A percentile compares a stretch with the other conserved stretches of the same genome.
phyloP scores from a whole-genome alignment of 2,888 invertebrate species.

The Tethea ocularis region DNA sequence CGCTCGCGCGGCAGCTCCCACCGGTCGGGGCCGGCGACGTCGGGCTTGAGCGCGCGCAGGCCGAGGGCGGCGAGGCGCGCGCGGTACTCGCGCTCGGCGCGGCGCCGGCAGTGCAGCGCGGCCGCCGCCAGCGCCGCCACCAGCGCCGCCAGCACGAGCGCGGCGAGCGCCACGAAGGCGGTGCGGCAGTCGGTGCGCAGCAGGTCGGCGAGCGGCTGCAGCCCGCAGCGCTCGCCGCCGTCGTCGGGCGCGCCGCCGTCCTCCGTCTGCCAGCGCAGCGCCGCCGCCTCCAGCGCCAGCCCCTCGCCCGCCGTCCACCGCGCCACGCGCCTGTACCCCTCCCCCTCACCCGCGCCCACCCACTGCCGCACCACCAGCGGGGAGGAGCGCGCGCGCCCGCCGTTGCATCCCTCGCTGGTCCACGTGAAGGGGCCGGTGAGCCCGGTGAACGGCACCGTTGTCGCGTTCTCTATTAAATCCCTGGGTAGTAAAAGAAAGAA shows the following conservation, averaged over 20 bases:
- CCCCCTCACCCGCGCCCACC: conserved; percentile 75
- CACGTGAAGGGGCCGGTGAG: conserved; percentile 64
- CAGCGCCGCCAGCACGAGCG: conserved; percentile 46
- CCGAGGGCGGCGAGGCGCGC: conserved; percentile 60
- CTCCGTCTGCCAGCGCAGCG: conserved; percentile 85
- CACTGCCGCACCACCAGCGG: conserved; percentile 84
- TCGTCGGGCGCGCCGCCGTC: conserved; percentile 86
- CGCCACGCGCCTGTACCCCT: conserved; percentile 83
- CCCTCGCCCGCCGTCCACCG: conserved; percentile 81
- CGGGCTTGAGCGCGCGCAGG: conserved; percentile 56
- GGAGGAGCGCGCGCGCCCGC: conserved; percentile 28
- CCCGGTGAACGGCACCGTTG: conserved; percentile 43
- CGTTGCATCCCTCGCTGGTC: conserved; percentile 45
- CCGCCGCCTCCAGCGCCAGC: conserved; percentile 89
- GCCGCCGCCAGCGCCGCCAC: conserved; percentile 49
- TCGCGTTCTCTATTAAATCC: conserved; percentile 46
- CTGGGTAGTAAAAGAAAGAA: conserved; percentile 43
- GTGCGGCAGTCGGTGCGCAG: conserved; percentile 89
- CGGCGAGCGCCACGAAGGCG: conserved; percentile 82
- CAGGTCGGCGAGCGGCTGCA: conserved; percentile 86
- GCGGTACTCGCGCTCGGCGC: conserved; percentile 61
- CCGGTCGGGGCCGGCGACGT: conserved; percentile 86
- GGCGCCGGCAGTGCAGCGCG: conserved; percentile 57
- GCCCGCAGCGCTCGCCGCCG: conserved; percentile 86
- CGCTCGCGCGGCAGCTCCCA: conserved; percentile 94